Evolutionary conservation across 1,140 invertebrate species (phyloP).

Genomic region (Polyergus mexicanus): DNA sequence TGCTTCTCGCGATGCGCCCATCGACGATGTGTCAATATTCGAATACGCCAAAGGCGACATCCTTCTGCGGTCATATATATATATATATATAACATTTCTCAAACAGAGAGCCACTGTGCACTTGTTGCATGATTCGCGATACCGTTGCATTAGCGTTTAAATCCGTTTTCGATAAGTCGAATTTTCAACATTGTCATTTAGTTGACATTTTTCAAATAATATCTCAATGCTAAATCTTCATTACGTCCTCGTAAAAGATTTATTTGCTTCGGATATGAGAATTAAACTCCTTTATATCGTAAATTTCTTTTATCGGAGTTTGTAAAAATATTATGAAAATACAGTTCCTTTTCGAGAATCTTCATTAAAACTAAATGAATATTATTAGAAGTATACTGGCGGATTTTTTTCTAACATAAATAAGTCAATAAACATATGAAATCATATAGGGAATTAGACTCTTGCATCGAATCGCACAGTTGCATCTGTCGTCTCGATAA

Average conservation of each 20-base stretch:
- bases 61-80: conserved; percentile 21
- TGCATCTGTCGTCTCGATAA: background rate
- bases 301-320: background rate
- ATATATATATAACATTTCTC: conserved; percentile 28
- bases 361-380: background rate
- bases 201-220: background rate
- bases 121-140: conserved; percentile 39
- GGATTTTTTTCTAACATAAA: background rate
- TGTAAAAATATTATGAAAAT: background rate
- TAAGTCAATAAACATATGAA: background rate
- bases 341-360: no score
- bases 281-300: background rate
- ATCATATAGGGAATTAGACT: background rate
- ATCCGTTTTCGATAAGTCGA: conserved; percentile 3
- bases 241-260: conserved; percentile 8
- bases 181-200: background rate
- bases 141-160: conserved; percentile 16
- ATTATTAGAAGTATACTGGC: background rate
- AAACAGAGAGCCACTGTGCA: conserved; percentile 53
- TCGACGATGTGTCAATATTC: conserved; percentile 72
- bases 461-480: background rate
- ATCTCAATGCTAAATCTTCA: conserved; percentile 2
- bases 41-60: conserved; percentile 29
- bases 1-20: conserved; percentile 65
- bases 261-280: background rate